Base-by-base conservation (phyloP, 2,888 invertebrate genomes). In the Horisme vitalbata region DNA sequence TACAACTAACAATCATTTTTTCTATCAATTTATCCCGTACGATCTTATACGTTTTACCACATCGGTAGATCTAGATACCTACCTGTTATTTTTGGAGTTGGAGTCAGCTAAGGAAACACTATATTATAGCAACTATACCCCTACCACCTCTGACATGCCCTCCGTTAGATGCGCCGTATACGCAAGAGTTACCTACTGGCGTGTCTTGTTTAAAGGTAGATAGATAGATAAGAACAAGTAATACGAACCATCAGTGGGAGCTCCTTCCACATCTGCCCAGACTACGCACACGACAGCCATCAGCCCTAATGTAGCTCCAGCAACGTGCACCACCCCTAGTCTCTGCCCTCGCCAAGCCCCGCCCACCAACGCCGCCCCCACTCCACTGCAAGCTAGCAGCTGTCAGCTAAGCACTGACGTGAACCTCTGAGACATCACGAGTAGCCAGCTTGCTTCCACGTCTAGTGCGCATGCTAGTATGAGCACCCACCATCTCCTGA, bases 351-450 rank as follows among this genome's bases (percentile, higher is more conserved):
- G 88, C 80, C 95, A 93, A 0, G 95, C 90, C 62, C 94, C 95
- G 0, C 96, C 96, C 20, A 96, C 92, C 55, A 96, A 78, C 3
- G 96, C 96, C 6, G 94, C 94, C 0, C 96, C 95, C 41, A 96
- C 95, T 3, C 95, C 95, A 52, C 95, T 95, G 78, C 96, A 96
- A 56, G 96, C 95, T 64, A 97, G 84, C 70, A 97, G 90, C 94
- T 96, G 92, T 84, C 93, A 93, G 81, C 86, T 85, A 50, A 90
- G 62, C 27, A 87, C 89, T 1, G 90, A 90, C 0, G 90, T 90
- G 61, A 82, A 90, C 7, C 90, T 64, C 81, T 96, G 96, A 0
- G 96, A 95, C 72, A 94, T 92, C 9, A 96, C 95, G 50, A 96
- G 91, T 51, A 96, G 84, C 77, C 94, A 96, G 71, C 95, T 94